Conservation (phyloP, 2,888 invertebrate species). For the Stomorhina lunata region DNA sequence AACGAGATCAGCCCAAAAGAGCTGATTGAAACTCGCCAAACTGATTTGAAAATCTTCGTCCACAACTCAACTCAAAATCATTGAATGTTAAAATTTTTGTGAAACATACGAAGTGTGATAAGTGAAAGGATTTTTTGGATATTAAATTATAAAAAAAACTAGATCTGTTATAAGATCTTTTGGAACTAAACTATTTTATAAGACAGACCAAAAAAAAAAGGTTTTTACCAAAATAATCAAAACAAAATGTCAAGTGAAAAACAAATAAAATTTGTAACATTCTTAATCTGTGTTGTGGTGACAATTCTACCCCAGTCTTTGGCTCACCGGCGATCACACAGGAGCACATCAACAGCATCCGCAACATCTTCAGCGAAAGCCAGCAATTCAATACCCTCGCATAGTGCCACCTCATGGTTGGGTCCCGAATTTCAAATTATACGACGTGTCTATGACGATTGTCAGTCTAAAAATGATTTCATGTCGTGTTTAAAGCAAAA, state of each 20-base stretch:
- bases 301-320: slow-evolving; percentile 31
- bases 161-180: slow-evolving; percentile 59
- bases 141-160: neutral
- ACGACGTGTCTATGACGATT: slow-evolving; percentile 84
- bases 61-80: neutral
- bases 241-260: slow-evolving; percentile 58
- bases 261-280: slow-evolving; percentile 42
- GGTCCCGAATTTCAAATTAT: slow-evolving; percentile 83
- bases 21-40: slow-evolving; percentile 18
- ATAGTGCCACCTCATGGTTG: slow-evolving; percentile 64
- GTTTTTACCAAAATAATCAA: slow-evolving; percentile 8
- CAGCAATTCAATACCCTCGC: slow-evolving; percentile 24
- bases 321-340: slow-evolving; percentile 52
- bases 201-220: neutral
- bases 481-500: slow-evolving; percentile 84
- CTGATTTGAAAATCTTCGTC: neutral
- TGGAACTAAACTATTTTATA: neutral
- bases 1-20: slow-evolving; percentile 39
- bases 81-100: neutral
- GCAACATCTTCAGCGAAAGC: slow-evolving; percentile 40
- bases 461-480: slow-evolving; percentile 83
- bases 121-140: slow-evolving; percentile 54
- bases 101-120: slow-evolving; percentile 9
- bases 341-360: slow-evolving; percentile 41
- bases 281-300: slow-evolving; percentile 27